Evolutionary conservation across 2,113 vertebrate species (phyloP).

Genomic region (Amia ocellicauda): DNA sequence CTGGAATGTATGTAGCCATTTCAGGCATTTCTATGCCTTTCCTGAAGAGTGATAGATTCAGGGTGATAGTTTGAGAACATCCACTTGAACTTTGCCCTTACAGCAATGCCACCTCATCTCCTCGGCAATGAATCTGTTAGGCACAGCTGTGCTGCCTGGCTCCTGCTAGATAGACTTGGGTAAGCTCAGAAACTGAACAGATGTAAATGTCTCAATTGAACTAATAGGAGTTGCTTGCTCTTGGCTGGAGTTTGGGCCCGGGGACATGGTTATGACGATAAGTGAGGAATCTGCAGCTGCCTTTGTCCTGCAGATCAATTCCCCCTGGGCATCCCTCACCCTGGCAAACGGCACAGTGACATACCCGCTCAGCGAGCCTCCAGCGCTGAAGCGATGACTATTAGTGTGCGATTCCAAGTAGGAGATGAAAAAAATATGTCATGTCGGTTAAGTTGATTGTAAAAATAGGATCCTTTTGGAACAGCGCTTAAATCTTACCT

Average conservation of each 20-base stretch:
- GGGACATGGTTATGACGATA: background rate
- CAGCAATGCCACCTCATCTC: background rate
- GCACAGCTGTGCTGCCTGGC: slow-evolving; percentile 35
- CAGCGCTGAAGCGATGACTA: slow-evolving; percentile 13
- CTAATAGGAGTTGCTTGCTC: background rate
- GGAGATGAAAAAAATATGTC: no score
- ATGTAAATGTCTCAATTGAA: slow-evolving; percentile 27
- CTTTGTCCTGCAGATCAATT: slow-evolving; percentile 43
- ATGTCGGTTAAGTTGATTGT: background rate
- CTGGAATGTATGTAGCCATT: background rate
- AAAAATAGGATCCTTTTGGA: background rate
- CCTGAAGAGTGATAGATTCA: background rate
- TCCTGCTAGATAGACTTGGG: slow-evolving; percentile 50
- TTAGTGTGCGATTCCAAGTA: background rate
- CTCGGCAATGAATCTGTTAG: background rate
- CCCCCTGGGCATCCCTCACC: background rate
- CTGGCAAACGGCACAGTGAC: background rate
- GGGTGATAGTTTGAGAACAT: slow-evolving; percentile 28
- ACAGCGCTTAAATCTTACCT: background rate
- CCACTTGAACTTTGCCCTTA: slow-evolving; percentile 31
- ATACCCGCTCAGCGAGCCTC: background rate
- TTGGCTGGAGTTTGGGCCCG: background rate
- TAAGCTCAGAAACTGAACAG: slow-evolving; percentile 39
- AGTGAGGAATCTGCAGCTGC: slow-evolving; percentile 44
- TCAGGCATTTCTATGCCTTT: background rate